phyloP scores from a whole-genome alignment of 2,797 vertebrate genomes.

The Catostomus latipinnis region DNA sequence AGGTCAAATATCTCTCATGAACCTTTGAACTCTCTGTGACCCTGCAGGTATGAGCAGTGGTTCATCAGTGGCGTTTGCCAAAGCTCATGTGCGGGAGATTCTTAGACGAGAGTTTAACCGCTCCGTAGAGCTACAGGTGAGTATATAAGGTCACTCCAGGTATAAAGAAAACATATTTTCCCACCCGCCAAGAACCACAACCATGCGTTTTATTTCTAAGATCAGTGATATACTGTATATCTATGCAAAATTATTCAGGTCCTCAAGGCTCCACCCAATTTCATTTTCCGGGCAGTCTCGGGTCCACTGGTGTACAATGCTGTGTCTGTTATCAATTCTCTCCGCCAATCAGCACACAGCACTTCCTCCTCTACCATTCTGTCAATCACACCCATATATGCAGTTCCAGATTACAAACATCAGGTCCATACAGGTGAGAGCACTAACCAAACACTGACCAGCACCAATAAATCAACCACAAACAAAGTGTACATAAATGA shows the following conservation, averaged over 20 bases:
- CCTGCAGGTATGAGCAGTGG: slow-evolving; percentile 83
- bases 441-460: background rate
- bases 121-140: slow-evolving; percentile 91
- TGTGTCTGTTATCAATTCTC: slow-evolving; percentile 88
- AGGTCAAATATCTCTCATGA: background rate
- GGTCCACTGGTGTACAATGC: slow-evolving; percentile 91
- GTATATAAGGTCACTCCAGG: slow-evolving; percentile 41
- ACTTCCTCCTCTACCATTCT: slow-evolving; percentile 76
- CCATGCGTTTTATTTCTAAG: background rate
- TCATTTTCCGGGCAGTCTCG: slow-evolving; percentile 90
- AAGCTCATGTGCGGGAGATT: slow-evolving; percentile 84
- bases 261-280: slow-evolving; percentile 84
- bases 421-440: slow-evolving; percentile 88
- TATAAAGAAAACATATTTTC: no score
- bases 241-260: slow-evolving; percentile 75
- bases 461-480: background rate
- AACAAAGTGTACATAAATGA: no score
- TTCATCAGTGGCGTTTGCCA: slow-evolving; percentile 83
- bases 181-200: background rate
- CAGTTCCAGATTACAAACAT: slow-evolving; percentile 83
- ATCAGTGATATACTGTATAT: background rate
- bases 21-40: slow-evolving; percentile 17
- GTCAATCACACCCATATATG: slow-evolving; percentile 79
- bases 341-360: slow-evolving; percentile 78
- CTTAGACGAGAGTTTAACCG: slow-evolving; percentile 88